A percentile compares a stretch with the other conserved stretches of the same genome.
These are phyloP conservation scores for Cyphomyrus plagiostoma DNA, from an alignment of 2,113 vertebrate species.

Conservation along the genomic window DNA sequence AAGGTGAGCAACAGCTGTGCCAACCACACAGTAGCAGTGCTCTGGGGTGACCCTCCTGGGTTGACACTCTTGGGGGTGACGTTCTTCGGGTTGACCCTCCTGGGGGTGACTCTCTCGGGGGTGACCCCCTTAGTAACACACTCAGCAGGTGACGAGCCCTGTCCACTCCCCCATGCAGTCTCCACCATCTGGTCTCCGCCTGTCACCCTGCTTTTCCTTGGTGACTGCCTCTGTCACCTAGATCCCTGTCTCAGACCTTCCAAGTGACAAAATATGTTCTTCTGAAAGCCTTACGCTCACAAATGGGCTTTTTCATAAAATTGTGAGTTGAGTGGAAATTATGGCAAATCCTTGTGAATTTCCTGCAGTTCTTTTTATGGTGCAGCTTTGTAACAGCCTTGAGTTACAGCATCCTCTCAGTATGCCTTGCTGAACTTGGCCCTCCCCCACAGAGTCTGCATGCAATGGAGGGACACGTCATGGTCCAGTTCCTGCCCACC, in stretches of 20 bases:
- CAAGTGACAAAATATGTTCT: not conserved
- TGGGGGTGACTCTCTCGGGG: too few relatives aligned
- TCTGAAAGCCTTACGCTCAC: not conserved
- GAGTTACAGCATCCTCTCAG: not conserved
- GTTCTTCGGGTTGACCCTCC: not conserved
- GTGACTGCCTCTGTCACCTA: not conserved
- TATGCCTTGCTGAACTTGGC: not conserved
- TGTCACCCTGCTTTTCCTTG: not conserved
- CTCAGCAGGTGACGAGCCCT: not conserved
- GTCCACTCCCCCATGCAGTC: not conserved
- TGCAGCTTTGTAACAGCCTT: not conserved
- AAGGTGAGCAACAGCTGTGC: conserved; percentile 67
- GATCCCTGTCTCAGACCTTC: not conserved
- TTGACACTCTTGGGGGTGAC: not conserved
- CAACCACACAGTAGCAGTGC: not conserved
- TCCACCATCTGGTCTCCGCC: not conserved
- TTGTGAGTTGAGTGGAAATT: not conserved
- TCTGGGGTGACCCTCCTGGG: not conserved
- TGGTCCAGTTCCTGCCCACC: conserved; percentile 95
- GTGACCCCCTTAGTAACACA: not conserved
- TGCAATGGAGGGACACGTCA: conserved; percentile 93
- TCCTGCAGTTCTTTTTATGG: not conserved
- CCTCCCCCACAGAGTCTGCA: conserved; percentile 73
- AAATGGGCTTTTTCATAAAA: not conserved
- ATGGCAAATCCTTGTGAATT: not conserved